Evolutionary conservation across 2,888 invertebrate species (phyloP).

Genomic region (Sabatieria punctata): DNA sequence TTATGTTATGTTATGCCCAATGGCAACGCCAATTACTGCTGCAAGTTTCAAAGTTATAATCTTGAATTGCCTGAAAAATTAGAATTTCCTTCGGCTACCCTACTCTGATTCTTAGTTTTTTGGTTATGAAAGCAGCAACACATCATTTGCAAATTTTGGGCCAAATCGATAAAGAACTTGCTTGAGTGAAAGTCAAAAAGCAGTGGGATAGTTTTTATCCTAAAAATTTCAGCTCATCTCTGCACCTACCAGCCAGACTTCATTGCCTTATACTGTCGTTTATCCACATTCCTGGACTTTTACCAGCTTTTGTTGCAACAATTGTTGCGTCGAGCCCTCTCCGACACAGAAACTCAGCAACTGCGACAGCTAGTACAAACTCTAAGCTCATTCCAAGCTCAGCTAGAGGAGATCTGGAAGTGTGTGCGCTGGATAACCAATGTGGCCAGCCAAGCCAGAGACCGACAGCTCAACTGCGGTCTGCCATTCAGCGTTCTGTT

Average conservation of each 20-base stretch:
- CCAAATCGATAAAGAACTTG: too few relatives aligned
- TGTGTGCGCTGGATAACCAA: constrained; percentile 89
- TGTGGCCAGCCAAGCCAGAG: constrained; percentile 77
- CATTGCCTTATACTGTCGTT: constrained; percentile 69
- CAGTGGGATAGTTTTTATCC: too few relatives aligned
- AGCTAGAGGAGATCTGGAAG: constrained; percentile 76
- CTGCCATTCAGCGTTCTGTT: constrained; percentile 31
- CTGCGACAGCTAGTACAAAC: too few relatives aligned
- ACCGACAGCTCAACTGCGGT: constrained; percentile 42
- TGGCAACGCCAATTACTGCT: too few relatives aligned
- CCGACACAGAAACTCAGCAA: neutral
- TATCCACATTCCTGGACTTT: constrained; percentile 80
- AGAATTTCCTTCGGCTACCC: too few relatives aligned
- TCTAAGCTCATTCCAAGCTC: constrained; percentile 59
- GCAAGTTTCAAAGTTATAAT: too few relatives aligned
- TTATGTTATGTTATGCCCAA: too few relatives aligned
- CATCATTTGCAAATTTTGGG: too few relatives aligned
- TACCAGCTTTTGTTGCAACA: constrained; percentile 80
- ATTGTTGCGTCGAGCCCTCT: constrained; percentile 55
- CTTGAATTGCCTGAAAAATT: too few relatives aligned
- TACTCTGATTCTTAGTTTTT: too few relatives aligned
- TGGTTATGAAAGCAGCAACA: too few relatives aligned
- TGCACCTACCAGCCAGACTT: constrained; percentile 80
- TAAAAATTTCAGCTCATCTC: constrained; percentile 85
- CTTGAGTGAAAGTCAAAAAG: too few relatives aligned